These are phyloP conservation scores for Yponomeuta cagnagella DNA, from an alignment of 2,888 invertebrate genomes.

Conservation along the genomic window DNA sequence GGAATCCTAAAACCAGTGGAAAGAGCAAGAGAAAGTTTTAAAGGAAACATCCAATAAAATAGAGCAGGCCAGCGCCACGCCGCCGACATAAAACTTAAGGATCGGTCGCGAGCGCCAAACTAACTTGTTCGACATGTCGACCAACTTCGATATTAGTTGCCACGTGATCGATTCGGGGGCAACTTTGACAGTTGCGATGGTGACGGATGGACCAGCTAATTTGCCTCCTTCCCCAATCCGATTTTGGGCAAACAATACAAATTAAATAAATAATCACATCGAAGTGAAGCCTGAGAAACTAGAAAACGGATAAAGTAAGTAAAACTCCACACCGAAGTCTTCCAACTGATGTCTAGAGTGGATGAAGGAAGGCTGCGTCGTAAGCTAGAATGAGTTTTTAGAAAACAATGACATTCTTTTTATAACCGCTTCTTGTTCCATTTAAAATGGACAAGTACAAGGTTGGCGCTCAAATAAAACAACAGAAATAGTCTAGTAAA, in stretches of 20 bases:
- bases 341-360: too few species aligned
- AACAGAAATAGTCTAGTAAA: neutral
- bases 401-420: neutral
- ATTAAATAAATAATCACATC: neutral
- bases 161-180: conserved; percentile 64
- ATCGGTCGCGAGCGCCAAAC: conserved; percentile 4
- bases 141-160: conserved; percentile 71
- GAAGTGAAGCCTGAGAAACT: too few species aligned
- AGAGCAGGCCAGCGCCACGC: conserved; percentile 1
- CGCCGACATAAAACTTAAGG: conserved; percentile 13
- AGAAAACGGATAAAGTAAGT: too few species aligned
- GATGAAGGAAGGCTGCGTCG: neutral
- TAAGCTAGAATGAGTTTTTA: neutral
- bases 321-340: too few species aligned
- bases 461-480: neutral
- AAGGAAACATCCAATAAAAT: conserved; percentile 66
- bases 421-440: neutral
- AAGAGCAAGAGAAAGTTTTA: conserved; percentile 39
- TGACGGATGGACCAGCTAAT: conserved; percentile 64
- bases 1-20: neutral
- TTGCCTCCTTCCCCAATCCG: neutral
- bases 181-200: conserved; percentile 68
- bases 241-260: neutral
- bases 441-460: neutral
- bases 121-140: conserved; percentile 42